Evolutionary conservation across 2,888 invertebrate genomes (phyloP), one percentile per base, ranked within the genome.

Genomic region (Ethmia dodecea): DNA sequence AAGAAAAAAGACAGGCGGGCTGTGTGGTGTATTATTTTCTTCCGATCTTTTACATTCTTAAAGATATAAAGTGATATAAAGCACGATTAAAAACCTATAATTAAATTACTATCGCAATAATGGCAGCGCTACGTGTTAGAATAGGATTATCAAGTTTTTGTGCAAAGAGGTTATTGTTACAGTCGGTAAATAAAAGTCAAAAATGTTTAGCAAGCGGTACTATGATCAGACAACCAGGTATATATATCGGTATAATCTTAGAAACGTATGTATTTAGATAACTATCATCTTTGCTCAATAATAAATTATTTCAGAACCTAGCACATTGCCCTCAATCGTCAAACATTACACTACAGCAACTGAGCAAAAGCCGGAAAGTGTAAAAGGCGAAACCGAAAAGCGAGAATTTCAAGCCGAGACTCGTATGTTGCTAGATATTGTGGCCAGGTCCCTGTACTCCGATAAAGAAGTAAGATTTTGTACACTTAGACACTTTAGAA

Each of bases 341-440:
- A 44, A 38, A 11, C 45, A 40, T 12, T 72, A 59, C 42, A 72
- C 67, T 48, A 70, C 71, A 10, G 72, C 54, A 14, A 47, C 67
- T 20, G 71, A 75, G 51, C 49, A 67, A 34, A 43, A 49, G 18
- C 48, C 44, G 13, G 88, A 88, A 73, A 80, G 66, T 60, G 63
- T 80, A 40, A 88, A 84, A 68, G 89, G 88, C 63, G 84, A 75
- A 74, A 88, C 91, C 11, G 90, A 91, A 55, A 93, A 92, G 63
- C 93, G 93, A 78, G 97, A 98, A 69, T 99, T 99, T 70, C 96
- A 98, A 75, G 98, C 99, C 0, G 99, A 99, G 86, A 99, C 98
- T 0, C 88, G 94, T 42, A 97, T 97, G 93, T 74, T 99, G 25
- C 79, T 99, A 31, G 97, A 99, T 70, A 99, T 99, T 74, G 99